Base-by-base conservation (phyloP, 37 sponge, comb jelly and placozoan genomes). In the Aplysina aerophoba region DNA sequence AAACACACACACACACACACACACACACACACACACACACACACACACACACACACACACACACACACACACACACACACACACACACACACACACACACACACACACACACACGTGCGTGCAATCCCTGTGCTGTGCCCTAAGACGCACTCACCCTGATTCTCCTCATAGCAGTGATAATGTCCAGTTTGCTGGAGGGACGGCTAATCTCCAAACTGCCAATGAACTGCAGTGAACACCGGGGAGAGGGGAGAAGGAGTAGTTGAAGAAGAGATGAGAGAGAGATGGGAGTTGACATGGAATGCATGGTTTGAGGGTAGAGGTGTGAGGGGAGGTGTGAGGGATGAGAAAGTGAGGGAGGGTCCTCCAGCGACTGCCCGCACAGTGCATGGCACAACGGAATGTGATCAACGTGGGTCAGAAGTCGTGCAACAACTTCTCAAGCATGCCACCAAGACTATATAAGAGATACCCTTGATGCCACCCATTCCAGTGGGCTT, bases 161-260 rank as follows among this genome's bases (percentile, higher is more conserved):
- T 65, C 93, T 85, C 36, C 99, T 83, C 99, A 98, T 98, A 11
- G 95, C 95, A 20, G 97, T 89, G 54, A 98, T 95, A 64, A 98
- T 98, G 68, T 98, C 99, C 17, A 96, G 79, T 85, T 96, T 92
- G 17, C 87, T 87, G 34, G 89, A 83, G 13, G 99, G 99, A 80
- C 85, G 88, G 73, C 87, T 84, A 21, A 98, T 96, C 86, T 98
- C 96, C 55, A 94, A 81, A 85, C 86, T 89, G 22, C 99, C 99
- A 35, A 98, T 98, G 87, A 91, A 98, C 95, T 96, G 83, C 15
- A 81, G 36, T 37, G 40, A 28, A 67, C 19, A 44, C 19, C 30
- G 44, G 55, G 58, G 55, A 4, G 55, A 79, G 80, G 54, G 15
- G 54, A 22, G 54, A 41, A 38, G 79, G 54, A 41, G 34, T 15